Conservation (phyloP, 1,140 invertebrate species). For the Sesamia nonagrioides region DNA sequence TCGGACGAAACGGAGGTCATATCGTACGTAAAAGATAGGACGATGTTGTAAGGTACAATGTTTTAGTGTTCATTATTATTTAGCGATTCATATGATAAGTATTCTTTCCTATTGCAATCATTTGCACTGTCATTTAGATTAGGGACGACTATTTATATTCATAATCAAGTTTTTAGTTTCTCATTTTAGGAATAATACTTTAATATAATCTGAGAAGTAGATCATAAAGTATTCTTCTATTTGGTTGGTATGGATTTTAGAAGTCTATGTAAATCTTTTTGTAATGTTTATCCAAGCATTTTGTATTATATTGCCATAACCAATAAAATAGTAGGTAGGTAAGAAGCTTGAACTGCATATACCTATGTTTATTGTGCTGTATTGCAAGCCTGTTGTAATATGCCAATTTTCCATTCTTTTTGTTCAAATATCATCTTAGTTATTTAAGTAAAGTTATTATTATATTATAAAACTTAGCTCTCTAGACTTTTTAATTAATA, state of each 20-base stretch:
- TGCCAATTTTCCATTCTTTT: slow-evolving; percentile 34
- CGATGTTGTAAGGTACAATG: slow-evolving; percentile 44
- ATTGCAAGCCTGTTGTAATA: background rate
- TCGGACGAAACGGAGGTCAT: background rate
- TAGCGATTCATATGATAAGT: slow-evolving; percentile 43
- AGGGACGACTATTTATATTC: slow-evolving; percentile 24
- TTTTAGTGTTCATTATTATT: slow-evolving; percentile 51
- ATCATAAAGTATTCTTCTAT: slow-evolving; percentile 25
- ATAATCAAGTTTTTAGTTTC: slow-evolving; percentile 40
- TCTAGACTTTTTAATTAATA: slow-evolving; percentile 14
- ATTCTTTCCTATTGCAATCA: slow-evolving; percentile 43
- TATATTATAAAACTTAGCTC: slow-evolving; percentile 7
- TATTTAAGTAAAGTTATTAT: slow-evolving; percentile 19
- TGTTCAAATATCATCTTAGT: slow-evolving; percentile 9
- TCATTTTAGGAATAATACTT: slow-evolving; percentile 18
- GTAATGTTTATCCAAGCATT: slow-evolving; percentile 21
- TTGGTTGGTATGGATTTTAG: background rate
- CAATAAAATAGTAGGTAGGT: background rate
- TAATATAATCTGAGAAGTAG: slow-evolving; percentile 25
- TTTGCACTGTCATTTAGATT: slow-evolving; percentile 32
- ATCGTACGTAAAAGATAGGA: background rate
- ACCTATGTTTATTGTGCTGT: background rate
- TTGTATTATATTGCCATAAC: slow-evolving; percentile 34
- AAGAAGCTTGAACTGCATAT: slow-evolving; percentile 3
- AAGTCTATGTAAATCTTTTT: slow-evolving; percentile 9